These are phyloP conservation scores for Scaptomyza reducta DNA, from an alignment of 2,888 invertebrate species.

Conservation along the genomic window DNA sequence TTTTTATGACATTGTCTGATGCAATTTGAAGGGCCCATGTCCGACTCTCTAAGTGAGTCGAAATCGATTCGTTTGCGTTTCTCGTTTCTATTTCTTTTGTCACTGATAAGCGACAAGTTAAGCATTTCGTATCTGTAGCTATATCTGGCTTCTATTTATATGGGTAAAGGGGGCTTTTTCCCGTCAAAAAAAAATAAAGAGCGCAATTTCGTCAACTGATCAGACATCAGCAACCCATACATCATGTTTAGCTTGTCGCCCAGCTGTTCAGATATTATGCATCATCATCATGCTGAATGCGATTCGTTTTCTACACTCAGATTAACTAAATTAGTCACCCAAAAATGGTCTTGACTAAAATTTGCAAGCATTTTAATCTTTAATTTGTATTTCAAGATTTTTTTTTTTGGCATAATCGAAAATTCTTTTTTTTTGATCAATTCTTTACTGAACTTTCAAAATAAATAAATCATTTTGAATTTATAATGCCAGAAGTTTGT, in stretches of 20 bases:
- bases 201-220: slow-evolving; percentile 46
- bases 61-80: slow-evolving; percentile 18
- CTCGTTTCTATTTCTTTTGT: background rate
- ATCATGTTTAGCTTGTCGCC: slow-evolving; percentile 35
- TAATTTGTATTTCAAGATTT: no score
- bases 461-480: no score
- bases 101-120: slow-evolving; percentile 39
- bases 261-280: slow-evolving; percentile 52
- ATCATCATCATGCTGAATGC: slow-evolving; percentile 71
- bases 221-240: slow-evolving; percentile 26
- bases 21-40: slow-evolving; percentile 38
- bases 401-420: no score
- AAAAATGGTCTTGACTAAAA: no score
- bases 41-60: slow-evolving; percentile 8
- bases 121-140: slow-evolving; percentile 30
- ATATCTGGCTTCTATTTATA: slow-evolving; percentile 12
- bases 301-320: slow-evolving; percentile 40
- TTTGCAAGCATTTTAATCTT: no score
- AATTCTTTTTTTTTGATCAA: no score
- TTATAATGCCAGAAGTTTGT: no score
- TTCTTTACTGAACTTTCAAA: no score
- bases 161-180: slow-evolving; percentile 14
- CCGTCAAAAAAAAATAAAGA: background rate
- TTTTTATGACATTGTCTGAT: slow-evolving; percentile 48
- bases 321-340: no score